These are phyloP conservation scores for Andrena camellia DNA, from an alignment of 2,888 invertebrate species.

Conservation along the genomic window DNA sequence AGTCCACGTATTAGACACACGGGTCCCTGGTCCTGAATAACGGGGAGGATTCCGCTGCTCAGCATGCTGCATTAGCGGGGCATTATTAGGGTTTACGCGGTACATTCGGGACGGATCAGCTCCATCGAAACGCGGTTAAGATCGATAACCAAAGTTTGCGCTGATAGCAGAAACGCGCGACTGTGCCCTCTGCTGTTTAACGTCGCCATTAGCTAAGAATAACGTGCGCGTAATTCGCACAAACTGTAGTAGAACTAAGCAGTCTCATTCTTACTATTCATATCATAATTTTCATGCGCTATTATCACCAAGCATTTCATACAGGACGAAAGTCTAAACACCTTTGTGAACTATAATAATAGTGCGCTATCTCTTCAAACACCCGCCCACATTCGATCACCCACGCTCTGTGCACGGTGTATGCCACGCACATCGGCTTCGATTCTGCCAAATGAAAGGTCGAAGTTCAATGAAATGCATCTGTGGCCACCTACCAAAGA, in stretches of 20 bases:
- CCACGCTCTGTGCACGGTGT: not conserved
- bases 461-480: conserved; percentile 6
- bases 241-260: not conserved
- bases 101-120: conserved; percentile 45
- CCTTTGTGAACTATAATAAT: too few relatives aligned
- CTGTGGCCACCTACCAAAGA: not conserved
- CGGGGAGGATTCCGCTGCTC: conserved; percentile 17
- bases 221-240: not conserved
- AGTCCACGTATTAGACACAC: conserved; percentile 23
- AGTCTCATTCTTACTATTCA: too few relatives aligned
- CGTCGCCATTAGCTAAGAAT: not conserved
- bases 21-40: conserved; percentile 12
- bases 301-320: not conserved
- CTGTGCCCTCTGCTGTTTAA: conserved; percentile 2
- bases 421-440: not conserved
- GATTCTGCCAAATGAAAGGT: conserved; percentile 1
- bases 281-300: too few relatives aligned
- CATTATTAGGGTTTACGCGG: conserved; percentile 58
- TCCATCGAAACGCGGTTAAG: conserved; percentile 8
- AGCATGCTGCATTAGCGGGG: conserved; percentile 41
- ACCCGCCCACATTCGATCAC: too few relatives aligned
- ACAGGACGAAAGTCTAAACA: not conserved
- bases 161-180: conserved; percentile 9
- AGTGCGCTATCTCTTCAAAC: too few relatives aligned
- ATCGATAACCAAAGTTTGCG: conserved; percentile 52